These are phyloP conservation scores for Glyptemys insculpta DNA, from an alignment of 2,797 vertebrate species.

Conservation along the genomic window DNA sequence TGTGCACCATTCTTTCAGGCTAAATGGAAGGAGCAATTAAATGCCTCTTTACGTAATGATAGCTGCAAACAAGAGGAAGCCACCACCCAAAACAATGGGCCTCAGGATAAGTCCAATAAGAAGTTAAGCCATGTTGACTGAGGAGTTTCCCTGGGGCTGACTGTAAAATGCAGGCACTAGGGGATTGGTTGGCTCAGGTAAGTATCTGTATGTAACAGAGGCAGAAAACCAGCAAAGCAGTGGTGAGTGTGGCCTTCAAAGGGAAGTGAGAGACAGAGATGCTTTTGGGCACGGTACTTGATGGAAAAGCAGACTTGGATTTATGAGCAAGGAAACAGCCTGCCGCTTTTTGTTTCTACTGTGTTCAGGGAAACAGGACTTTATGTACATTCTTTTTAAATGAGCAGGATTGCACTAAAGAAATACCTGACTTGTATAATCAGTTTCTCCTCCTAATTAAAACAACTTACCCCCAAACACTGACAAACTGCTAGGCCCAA, in stretches of 20 bases:
- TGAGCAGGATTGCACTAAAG: not conserved
- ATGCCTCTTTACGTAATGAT: not conserved
- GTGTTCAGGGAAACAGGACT: not conserved
- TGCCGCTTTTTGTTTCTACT: not conserved
- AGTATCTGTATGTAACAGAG: not conserved
- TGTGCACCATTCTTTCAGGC: not conserved
- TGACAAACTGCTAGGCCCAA: not conserved
- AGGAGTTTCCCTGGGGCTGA: not conserved
- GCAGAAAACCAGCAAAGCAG: not conserved
- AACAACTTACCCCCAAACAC: not conserved
- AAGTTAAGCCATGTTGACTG: not conserved
- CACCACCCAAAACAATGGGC: not conserved
- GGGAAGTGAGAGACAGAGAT: not conserved
- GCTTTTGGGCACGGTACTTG: not conserved
- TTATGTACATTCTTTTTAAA: not conserved
- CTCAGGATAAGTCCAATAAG: not conserved
- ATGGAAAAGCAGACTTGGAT: not conserved
- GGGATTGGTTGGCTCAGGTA: not conserved
- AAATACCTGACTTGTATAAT: not conserved
- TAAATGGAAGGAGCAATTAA: not conserved
- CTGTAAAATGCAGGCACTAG: not conserved
- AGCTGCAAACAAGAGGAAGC: not conserved
- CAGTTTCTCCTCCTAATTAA: not conserved
- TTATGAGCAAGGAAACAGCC: not conserved
- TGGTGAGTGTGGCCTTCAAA: not conserved